Evolutionary conservation across 2,888 invertebrate species (phyloP).

Genomic region (Hirtodrosophila alboralis): DNA sequence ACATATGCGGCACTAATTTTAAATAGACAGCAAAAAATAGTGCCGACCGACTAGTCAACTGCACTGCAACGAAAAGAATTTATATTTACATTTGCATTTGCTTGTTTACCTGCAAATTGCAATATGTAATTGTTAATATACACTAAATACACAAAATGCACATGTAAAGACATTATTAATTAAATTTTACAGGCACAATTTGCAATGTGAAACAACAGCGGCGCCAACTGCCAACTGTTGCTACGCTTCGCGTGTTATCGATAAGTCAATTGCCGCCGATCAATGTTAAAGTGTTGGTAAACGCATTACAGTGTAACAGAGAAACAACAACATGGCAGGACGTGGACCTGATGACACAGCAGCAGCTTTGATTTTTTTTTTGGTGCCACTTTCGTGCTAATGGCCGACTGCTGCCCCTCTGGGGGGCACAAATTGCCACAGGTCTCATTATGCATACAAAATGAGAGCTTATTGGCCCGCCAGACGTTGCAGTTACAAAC

Average conservation of each 20-base stretch:
- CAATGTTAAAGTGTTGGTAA: slow-evolving; percentile 4
- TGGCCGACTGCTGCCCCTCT: slow-evolving; percentile 53
- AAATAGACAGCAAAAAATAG: slow-evolving; percentile 27
- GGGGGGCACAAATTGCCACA: slow-evolving; percentile 64
- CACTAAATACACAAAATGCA: no score
- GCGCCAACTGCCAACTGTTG: no score
- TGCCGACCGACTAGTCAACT: not conserved
- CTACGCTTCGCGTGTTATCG: no score
- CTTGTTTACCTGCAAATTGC: no score
- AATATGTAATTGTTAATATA: no score
- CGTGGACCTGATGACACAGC: not conserved
- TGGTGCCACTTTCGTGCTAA: slow-evolving; percentile 58
- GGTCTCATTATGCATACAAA: slow-evolving; percentile 71
- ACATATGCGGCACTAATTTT: slow-evolving; percentile 41
- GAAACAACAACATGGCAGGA: no score
- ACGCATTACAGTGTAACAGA: not conserved
- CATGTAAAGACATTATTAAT: no score
- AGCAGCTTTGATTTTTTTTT: no score
- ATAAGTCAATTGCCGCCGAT: no score
- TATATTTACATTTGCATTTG: not conserved
- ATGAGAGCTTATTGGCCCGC: slow-evolving; percentile 62
- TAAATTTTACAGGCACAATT: no score
- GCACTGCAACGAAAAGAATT: not conserved
- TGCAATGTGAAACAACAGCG: no score
- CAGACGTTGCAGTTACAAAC: slow-evolving; percentile 32